Base-by-base conservation (phyloP, 2,113 vertebrate genomes). In the Tamias sibiricus region DNA sequence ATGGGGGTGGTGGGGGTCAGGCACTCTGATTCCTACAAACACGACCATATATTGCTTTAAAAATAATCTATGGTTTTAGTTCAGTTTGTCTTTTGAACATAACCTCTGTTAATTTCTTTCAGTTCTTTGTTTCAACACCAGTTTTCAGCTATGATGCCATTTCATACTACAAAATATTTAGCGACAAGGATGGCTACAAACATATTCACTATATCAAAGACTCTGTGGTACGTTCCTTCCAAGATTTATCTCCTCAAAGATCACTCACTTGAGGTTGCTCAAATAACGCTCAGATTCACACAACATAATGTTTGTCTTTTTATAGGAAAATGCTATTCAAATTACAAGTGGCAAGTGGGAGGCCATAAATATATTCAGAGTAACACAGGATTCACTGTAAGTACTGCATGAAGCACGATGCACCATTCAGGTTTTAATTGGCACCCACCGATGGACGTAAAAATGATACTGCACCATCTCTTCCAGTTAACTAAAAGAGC, bases 131-230 rank as follows among this genome's bases (percentile, higher is more conserved):
- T 87, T 98, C 99, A 88, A 94, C 99, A 95, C 99, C 99, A 62
- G 99, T 99, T 98, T 99, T 99, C 98, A 99, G 99, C 94, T 98
- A 98, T 64, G 99, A 99, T 96, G 98, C 98, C 83, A 98, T 97
- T 95, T 99, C 99, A 87, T 99, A 99, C 98, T 99, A 99, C 98
- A 99, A 99, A 98, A 99, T 99, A 97, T 99, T 99, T 99, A 99
- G 99, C 76, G 99, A 99, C 98, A 98, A 98, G 93, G 97, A 98
- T 91, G 99, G 99, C 95, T 99, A 99, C 98, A 99, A 99, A 98
- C 99, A 99, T 97, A 99, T 99, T 97, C 99, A 99, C 98, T 99
- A 99, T 96, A 98, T 99, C 98, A 99, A 98, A 96, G 98, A 98
- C 95, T 98, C 99, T 68, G 98, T 98, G 98, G 99, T 99, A 99